These are phyloP conservation scores for Allacma fusca DNA, from an alignment of 2,888 invertebrate species.

Conservation along the genomic window DNA sequence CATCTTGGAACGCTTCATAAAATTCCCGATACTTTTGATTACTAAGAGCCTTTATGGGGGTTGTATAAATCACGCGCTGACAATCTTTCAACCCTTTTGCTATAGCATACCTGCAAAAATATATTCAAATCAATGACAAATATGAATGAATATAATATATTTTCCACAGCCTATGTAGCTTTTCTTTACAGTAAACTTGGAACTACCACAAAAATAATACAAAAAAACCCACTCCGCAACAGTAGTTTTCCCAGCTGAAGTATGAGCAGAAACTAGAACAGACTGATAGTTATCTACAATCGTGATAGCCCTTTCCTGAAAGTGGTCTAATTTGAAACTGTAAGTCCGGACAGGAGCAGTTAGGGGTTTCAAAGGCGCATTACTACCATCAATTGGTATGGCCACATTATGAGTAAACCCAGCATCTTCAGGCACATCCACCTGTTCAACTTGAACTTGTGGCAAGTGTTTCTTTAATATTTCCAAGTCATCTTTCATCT, in stretches of 20 bases:
- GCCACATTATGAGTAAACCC: conserved; percentile 97
- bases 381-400: conserved; percentile 83
- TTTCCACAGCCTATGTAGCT: no score
- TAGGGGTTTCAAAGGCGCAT: conserved; percentile 69
- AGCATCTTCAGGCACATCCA: conserved; percentile 79
- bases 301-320: conserved; percentile 94
- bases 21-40: conserved; percentile 99
- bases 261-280: conserved; percentile 98
- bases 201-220: no score
- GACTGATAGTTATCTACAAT: conserved; percentile 99
- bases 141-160: no score
- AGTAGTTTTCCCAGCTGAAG: conserved; percentile 99
- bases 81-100: conserved; percentile 92
- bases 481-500: conserved; percentile 61
- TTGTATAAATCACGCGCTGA: conserved; percentile 98
- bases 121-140: conserved; percentile 7
- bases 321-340: conserved; percentile 93
- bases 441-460: conserved; percentile 84
- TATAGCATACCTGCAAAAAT: conserved; percentile 80
- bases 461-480: conserved; percentile 76
- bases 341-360: conserved; percentile 89
- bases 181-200: no score
- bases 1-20: conserved; percentile 95
- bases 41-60: conserved; percentile 98
- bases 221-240: conserved; percentile 82